A percentile compares a stretch with the other conserved stretches of the same genome.
phyloP scores from a whole-genome alignment of 2,888 invertebrate genomes.

The Stenichneumon culpator region DNA sequence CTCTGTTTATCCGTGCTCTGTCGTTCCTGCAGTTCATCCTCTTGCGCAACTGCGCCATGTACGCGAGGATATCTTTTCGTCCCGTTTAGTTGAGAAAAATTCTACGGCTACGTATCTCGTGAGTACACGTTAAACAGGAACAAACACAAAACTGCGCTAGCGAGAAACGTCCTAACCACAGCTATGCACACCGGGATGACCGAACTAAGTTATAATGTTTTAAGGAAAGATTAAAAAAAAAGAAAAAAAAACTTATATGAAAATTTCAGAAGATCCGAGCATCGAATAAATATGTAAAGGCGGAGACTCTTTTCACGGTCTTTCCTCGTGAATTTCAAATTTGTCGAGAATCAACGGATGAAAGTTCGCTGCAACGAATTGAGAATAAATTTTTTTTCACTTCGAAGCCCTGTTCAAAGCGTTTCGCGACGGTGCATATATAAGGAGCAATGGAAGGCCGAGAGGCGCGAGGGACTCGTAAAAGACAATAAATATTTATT shows the following conservation, averaged over 20 bases:
- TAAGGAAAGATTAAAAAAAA: not conserved
- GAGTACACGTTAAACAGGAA: slow-evolving; percentile 42
- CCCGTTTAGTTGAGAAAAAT: slow-evolving; percentile 26
- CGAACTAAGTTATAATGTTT: not conserved
- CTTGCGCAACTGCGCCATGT: slow-evolving; percentile 49
- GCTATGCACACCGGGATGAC: not conserved
- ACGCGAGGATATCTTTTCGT: slow-evolving; percentile 48
- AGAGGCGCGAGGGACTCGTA: slow-evolving; percentile 21
- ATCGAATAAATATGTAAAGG: not conserved
- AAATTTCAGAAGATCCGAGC: not conserved
- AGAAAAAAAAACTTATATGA: not conserved
- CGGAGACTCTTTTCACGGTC: not conserved
- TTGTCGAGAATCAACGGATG: not conserved
- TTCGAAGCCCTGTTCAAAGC: not conserved
- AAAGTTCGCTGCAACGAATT: not conserved
- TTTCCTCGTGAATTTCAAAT: slow-evolving; percentile 15
- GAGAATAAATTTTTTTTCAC: not conserved
- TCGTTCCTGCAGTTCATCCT: slow-evolving; percentile 26
- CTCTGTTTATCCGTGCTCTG: slow-evolving; percentile 15
- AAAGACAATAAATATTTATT: slow-evolving; percentile 57
- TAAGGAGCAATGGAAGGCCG: slow-evolving; percentile 13
- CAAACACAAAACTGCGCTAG: slow-evolving; percentile 13
- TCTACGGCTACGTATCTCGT: slow-evolving; percentile 13
- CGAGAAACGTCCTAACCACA: slow-evolving; percentile 20
- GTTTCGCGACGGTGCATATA: not conserved